Conservation (phyloP, 2,113 vertebrate species). For the Peromyscus californicus region DNA sequence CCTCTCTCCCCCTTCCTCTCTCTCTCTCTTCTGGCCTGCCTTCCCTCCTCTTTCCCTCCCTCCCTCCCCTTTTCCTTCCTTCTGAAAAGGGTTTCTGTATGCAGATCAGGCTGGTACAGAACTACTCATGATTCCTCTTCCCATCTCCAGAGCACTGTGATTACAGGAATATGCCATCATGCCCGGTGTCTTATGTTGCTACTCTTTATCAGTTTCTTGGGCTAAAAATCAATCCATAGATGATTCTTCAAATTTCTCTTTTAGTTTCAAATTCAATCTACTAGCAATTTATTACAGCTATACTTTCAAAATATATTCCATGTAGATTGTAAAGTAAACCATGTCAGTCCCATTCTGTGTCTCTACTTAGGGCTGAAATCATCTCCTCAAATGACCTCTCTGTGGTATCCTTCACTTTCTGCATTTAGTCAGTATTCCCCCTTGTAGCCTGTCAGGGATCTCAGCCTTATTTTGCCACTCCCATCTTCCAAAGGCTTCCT, state of each 20-base stretch:
- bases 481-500: background rate
- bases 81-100: background rate
- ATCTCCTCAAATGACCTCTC: background rate
- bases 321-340: background rate
- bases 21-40: background rate
- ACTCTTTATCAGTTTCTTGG: background rate
- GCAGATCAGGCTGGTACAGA: background rate
- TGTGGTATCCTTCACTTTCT: background rate
- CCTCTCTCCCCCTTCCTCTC: background rate
- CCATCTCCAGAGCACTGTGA: too few species aligned
- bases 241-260: constrained; percentile 19
- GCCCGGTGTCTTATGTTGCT: too few species aligned
- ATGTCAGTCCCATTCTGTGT: background rate
- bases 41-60: background rate
- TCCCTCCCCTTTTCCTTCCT: background rate
- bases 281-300: background rate
- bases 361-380: background rate
- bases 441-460: too few species aligned
- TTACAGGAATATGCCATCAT: background rate
- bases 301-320: constrained; percentile 33
- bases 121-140: background rate
- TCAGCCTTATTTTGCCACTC: background rate
- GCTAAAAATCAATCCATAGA: background rate
- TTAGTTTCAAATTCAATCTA: background rate
- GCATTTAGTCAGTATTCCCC: background rate